phyloP scores from a whole-genome alignment of 2,113 vertebrate genomes.

The Lagopus muta region DNA sequence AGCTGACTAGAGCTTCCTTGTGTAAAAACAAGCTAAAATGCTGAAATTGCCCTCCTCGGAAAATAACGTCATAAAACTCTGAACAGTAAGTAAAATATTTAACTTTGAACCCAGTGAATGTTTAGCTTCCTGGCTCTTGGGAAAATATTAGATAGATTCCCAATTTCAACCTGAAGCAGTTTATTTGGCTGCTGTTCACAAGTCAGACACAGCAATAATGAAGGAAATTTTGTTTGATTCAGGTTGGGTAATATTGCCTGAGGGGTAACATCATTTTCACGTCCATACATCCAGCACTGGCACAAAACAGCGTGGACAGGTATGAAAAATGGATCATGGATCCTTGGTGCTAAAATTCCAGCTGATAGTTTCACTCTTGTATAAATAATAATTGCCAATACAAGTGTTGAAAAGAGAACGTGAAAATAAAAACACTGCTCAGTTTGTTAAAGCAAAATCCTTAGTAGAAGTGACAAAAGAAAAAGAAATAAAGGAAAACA shows the following conservation, averaged over 20 bases:
- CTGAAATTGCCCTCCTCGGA: background rate
- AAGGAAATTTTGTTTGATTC: conserved; percentile 58
- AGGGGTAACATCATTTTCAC: conserved; percentile 59
- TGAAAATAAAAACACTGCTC: conserved; percentile 60
- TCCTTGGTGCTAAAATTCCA: conserved; percentile 77
- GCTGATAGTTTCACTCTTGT: conserved; percentile 69
- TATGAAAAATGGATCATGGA: conserved; percentile 72
- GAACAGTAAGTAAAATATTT: background rate
- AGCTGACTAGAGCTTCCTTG: background rate
- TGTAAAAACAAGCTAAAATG: background rate
- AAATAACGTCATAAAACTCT: conserved; percentile 10
- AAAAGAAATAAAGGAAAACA: background rate
- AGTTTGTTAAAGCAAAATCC: conserved; percentile 68
- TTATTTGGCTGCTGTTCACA: conserved; percentile 67
- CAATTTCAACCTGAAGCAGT: conserved; percentile 67
- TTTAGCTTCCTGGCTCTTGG: conserved; percentile 33
- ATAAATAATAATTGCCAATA: conserved; percentile 68
- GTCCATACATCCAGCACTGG: conserved; percentile 70
- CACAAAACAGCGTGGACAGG: conserved; percentile 73
- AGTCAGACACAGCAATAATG: conserved; percentile 69
- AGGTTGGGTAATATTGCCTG: conserved; percentile 61
- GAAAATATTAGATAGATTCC: conserved; percentile 67
- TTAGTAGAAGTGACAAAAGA: background rate
- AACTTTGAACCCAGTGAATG: background rate
- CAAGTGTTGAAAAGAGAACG: conserved; percentile 66